Base-by-base conservation (phyloP, 35 echinoderm and acorn worm species). In the Eucidaris tribuloides region DNA sequence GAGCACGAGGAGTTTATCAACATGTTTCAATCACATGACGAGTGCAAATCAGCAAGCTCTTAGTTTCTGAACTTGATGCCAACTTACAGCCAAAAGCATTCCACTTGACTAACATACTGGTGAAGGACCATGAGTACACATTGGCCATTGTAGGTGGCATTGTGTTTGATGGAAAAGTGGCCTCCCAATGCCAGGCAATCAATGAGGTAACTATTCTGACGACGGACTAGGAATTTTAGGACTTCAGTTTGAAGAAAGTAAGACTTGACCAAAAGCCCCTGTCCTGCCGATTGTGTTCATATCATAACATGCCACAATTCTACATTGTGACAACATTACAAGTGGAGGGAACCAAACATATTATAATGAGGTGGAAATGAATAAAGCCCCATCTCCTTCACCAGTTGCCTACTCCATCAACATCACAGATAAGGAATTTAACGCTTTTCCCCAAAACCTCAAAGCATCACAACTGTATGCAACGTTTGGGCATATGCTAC, bases 221-320 rank as follows among this genome's bases (percentile, higher is more conserved):
- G 4, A 79, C 50, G 38, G 44, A 79, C 38, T 46, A 79, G 31
- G 6, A 79, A 0, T 11, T 79, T 9, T 15, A 50, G 20, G 24
- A 79, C 19, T 79, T 41, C 46, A 49, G 17, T 14, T 44, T 50
- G 46, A 17, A 46, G 50, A 45, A 79, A 29, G 13, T 79, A 7
- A 46, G 41, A 9, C 76, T 79, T 30, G 19, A 19, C 45, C 41
- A 9, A 50, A 25, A 4, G 15, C 3, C 9, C 76, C 45, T 24
- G 32, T 15, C 27, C 45, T 45, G 30, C 0, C 3, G 7, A 46
- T 24, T 22, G 44, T 50, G 19, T 79, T 49, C 46, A 18, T 79
- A 13, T 79, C 76, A 9, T 79, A 39, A 9, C 76, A 79, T 79
- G 76, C 76, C n/a, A 49, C 76, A 22, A 24, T 44, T 23, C 41